Percentiles rank a stretch among this genome's conserved stretches.
These are phyloP conservation scores for Leptura quadrifasciata DNA, from an alignment of 2,888 invertebrate species.

Conservation along the genomic window DNA sequence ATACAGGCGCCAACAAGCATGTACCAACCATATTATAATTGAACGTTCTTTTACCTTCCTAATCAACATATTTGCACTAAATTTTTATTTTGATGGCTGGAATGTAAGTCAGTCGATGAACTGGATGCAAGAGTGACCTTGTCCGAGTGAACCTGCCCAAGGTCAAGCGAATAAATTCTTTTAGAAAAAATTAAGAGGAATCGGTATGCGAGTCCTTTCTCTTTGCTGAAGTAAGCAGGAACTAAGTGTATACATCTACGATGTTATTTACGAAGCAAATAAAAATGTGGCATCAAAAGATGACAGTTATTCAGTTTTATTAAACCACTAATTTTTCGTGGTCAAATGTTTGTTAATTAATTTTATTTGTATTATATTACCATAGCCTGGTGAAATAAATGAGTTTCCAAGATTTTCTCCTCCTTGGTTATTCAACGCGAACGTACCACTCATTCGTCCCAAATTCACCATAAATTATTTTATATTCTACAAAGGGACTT, in stretches of 20 bases:
- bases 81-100: constrained; percentile 34
- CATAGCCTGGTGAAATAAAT: too few relatives aligned
- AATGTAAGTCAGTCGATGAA: constrained; percentile 48
- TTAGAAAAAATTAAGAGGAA: constrained; percentile 28
- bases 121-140: constrained; percentile 52
- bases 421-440: too few relatives aligned
- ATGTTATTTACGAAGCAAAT: too few relatives aligned
- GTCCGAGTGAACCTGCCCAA: constrained; percentile 56
- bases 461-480: too few relatives aligned
- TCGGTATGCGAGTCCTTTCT: constrained; percentile 21
- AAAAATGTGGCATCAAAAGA: too few relatives aligned
- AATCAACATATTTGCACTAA: constrained; percentile 17
- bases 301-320: too few relatives aligned
- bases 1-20: constrained; percentile 6
- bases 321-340: too few relatives aligned
- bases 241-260: neutral
- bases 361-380: too few relatives aligned
- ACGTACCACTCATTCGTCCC: too few relatives aligned
- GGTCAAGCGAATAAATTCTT: constrained; percentile 40
- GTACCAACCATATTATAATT: neutral
- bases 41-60: neutral
- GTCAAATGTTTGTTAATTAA: too few relatives aligned
- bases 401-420: too few relatives aligned
- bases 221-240: constrained; percentile 1
- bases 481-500: too few relatives aligned